phyloP scores from a whole-genome alignment of 2,113 vertebrate genomes.

The Epinephelus moara region DNA sequence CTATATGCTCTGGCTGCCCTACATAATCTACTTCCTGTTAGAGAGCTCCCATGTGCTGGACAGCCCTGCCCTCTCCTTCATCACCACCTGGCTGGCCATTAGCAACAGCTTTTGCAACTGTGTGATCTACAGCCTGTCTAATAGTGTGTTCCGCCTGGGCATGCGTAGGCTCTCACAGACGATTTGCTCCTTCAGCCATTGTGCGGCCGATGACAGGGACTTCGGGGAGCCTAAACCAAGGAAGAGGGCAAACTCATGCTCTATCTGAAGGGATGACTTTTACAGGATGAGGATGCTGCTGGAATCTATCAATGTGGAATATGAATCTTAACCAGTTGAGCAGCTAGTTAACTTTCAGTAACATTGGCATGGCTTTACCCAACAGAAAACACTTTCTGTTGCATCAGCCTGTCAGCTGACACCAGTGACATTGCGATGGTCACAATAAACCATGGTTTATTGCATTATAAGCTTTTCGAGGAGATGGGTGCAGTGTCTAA shows the following conservation, averaged over 20 bases:
- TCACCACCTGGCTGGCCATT: conserved; percentile 99
- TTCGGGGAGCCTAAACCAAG: conserved; percentile 91
- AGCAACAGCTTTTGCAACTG: conserved; percentile 99
- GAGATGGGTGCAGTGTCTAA: conserved; percentile 40
- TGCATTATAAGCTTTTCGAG: conserved; percentile 44
- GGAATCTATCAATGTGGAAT: conserved; percentile 18
- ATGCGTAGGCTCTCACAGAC: conserved; percentile 96
- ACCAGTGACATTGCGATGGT: conserved; percentile 49
- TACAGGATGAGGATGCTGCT: conserved; percentile 14
- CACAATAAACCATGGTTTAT: conserved; percentile 27
- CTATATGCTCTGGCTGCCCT: conserved; percentile 98
- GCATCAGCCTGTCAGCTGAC: conserved; percentile 36
- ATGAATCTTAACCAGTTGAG: conserved; percentile 19
- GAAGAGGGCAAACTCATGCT: conserved; percentile 96
- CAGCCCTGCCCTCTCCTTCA: conserved; percentile 93
- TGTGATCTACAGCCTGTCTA: conserved; percentile 98
- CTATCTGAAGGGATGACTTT: conserved; percentile 86
- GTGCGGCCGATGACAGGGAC: conserved; percentile 88
- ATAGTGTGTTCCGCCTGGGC: conserved; percentile 97
- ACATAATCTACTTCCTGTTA: conserved; percentile 97
- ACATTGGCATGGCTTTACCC: conserved; percentile 17
- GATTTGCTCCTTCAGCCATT: conserved; percentile 90
- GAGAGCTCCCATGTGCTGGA: conserved; percentile 96
- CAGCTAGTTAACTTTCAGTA: conserved; percentile 34
- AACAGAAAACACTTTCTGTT: conserved; percentile 31